A percentile compares a stretch with the other conserved stretches of the same genome.
Evolutionary conservation across 2,113 vertebrate species (phyloP).

Genomic region (Gila orcuttii): DNA sequence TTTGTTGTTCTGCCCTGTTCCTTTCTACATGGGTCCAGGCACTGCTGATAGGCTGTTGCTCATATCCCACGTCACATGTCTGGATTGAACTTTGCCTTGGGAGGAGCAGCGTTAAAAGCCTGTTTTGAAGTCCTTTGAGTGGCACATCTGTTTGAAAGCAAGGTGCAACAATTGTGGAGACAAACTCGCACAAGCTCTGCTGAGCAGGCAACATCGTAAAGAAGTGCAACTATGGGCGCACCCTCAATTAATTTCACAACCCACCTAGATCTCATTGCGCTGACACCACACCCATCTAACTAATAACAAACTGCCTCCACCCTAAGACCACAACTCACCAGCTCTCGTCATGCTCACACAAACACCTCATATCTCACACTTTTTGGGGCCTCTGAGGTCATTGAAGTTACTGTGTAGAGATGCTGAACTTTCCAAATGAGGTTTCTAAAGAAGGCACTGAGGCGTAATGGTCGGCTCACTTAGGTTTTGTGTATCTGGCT

Average conservation of each 20-base stretch:
- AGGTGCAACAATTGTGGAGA: constrained; percentile 26
- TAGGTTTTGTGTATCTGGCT: constrained; percentile 50
- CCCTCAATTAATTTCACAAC: constrained; percentile 74
- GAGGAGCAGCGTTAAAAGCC: constrained; percentile 24
- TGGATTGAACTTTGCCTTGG: constrained; percentile 49
- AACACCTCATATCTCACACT: background rate
- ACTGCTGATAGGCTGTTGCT: constrained; percentile 40
- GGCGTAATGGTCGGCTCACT: constrained; percentile 41
- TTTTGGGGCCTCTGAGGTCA: constrained; percentile 1
- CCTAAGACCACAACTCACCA: background rate
- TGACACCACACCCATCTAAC: constrained; percentile 53
- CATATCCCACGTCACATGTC: constrained; percentile 42
- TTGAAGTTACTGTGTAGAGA: constrained; percentile 4
- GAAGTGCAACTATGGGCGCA: constrained; percentile 67
- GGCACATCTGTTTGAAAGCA: constrained; percentile 59
- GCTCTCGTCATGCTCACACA: constrained; percentile 18
- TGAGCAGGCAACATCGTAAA: constrained; percentile 63
- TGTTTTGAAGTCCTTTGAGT: constrained; percentile 17
- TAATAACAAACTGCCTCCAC: constrained; percentile 50
- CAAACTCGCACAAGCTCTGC: constrained; percentile 63
- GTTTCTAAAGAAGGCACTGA: constrained; percentile 31
- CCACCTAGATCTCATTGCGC: constrained; percentile 57
- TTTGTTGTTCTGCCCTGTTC: constrained; percentile 52
- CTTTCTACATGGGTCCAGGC: constrained; percentile 27
- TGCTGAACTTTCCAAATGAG: constrained; percentile 26